Evolutionary conservation across 2,113 vertebrate species (phyloP), one percentile per base, ranked within the genome.

Genomic region (Numenius arquata): DNA sequence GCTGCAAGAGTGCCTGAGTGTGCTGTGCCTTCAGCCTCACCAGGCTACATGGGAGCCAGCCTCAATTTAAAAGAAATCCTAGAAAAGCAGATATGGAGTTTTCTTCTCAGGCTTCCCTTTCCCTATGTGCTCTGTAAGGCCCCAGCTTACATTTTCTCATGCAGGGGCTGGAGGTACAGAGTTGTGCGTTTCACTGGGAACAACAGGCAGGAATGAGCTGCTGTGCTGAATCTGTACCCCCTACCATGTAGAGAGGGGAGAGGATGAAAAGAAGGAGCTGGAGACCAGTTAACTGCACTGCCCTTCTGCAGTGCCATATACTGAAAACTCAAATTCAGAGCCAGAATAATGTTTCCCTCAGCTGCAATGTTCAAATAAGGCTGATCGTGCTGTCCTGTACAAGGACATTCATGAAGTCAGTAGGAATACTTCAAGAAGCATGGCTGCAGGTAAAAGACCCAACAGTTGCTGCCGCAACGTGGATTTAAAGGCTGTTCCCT

Each of bases 401-500:
- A 95, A 94, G 94, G 96, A 73, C 86, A 73, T 26, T 40, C 71
- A 50, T 1, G 12, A 74, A 91, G 41, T 50, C 71, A 23, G 75
- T 29, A 90, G 52, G 58, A 91, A 41, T 50, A 32, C 50, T 58
- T 66, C 58, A n/a, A 40, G 90, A 85, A 88, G 76, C 1, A 5
- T 1, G 4, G 40, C 80, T 82, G 80, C 68, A 95, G 84, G 66
- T 73, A 63, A 77, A 86, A 95, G 74, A 53, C 75, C 41, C 66
- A 85, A n/a, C 48, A 92, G 89, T 27, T 11, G 3, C 74, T 62
- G 90, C 90, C 48, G 32, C 65, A 82, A 30, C 2, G 2, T 7
- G 70, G 85, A 86, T 95, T 94, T 95, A 89, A 95, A 87, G 67
- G 50, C 71, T 88, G 89, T 55, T 96, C 85, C 89, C 38, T 95